Base-by-base conservation (phyloP, 2,888 invertebrate species). In the Eilema depressum region DNA sequence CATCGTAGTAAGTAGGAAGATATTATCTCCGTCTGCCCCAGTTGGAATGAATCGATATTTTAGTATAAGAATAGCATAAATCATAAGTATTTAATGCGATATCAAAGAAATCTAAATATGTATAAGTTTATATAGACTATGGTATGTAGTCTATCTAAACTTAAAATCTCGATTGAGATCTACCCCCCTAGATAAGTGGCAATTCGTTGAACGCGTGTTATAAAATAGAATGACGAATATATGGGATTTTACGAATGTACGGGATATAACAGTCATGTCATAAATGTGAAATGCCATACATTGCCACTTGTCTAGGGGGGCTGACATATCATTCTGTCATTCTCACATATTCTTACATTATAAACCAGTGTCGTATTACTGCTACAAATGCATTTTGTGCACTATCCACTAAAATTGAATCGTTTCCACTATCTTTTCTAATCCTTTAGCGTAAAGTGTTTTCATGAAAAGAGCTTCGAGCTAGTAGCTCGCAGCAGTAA, bases 391-490 rank as follows among this genome's bases (percentile, higher is more conserved):
- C 47, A 47, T 20, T 47, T 47, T 47, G 47, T 47, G 17, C n/a
- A n/a, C 53, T 53, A 53, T 53, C 8, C 10, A n/a, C 53, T 53
- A 53, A 53, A 53, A 53, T n/a, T 53, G 10, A 53, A 53, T 53
- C n/a, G n/a, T 3, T 53, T 53, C n/a, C n/a, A n/a, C 53, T 53
- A 53, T n/a, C 20, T 53, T 53, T 53, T 53, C 53, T 53, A 53
- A 53, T n/a, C 7, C 8, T 53, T 53, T 53, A 53, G 20, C 53
- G n/a, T 53, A 53, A 10, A n/a, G 53, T 53, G 47, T 20, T 47
- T n/a, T n/a, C 53, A 53, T 53, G 53, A 53, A 53, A 53, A 53
- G 53, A n/a, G 53, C 53, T n/a, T 53, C 20, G n/a, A 53, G 41
- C 4, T 17, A 47, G 47, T 20, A 5, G 47, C 53, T 53, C 20